phyloP scores from a whole-genome alignment of 2,888 invertebrate genomes.

The Malachius bipustulatus region DNA sequence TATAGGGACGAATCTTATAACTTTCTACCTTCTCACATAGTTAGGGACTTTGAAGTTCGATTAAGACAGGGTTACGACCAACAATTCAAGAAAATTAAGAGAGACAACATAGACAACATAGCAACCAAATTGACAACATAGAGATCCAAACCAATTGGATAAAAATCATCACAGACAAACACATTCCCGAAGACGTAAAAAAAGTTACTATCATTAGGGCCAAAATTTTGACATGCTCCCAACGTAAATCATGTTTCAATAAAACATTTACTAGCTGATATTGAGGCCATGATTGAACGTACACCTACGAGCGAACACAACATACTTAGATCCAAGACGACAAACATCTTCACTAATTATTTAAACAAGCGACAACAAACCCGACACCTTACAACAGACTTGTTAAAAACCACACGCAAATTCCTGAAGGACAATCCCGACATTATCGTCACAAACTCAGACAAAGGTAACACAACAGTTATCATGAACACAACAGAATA shows the following conservation, averaged over 20 bases:
- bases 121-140: no score
- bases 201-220: slow-evolving; percentile 3
- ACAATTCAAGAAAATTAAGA: slow-evolving; percentile 2
- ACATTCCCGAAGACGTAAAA: slow-evolving; percentile 1
- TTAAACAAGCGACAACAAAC: slow-evolving; percentile 1
- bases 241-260: no score
- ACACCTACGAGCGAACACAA: neutral
- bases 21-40: no score
- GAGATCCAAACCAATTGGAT: no score
- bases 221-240: neutral
- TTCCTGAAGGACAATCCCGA: no score
- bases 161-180: slow-evolving; percentile 1
- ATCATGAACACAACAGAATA: slow-evolving; percentile 5
- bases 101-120: slow-evolving; percentile 1
- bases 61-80: neutral
- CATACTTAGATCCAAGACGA: slow-evolving; percentile 2
- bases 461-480: no score
- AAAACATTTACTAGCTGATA: neutral
- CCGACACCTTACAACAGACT: neutral
- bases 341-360: neutral
- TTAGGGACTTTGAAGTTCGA: no score
- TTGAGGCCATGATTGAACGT: slow-evolving; percentile 3
- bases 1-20: no score
- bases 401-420: neutral
- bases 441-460: slow-evolving; percentile 2